Percentiles rank a stretch among this genome's conserved stretches.
phyloP scores from a whole-genome alignment of 1,140 invertebrate genomes.

The Drosophila oshimai region DNA sequence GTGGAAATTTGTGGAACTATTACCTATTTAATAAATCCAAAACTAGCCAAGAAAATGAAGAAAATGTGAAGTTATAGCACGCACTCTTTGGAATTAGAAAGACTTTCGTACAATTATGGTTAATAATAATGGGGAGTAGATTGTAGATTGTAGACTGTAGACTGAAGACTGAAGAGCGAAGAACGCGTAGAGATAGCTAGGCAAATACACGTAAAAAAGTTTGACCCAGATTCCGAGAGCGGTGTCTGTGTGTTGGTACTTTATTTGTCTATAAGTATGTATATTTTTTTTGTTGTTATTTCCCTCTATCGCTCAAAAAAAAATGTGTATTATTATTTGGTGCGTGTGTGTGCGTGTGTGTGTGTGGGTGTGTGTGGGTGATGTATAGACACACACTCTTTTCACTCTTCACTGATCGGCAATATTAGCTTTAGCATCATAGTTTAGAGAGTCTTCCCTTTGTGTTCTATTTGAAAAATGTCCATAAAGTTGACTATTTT shows the following conservation, averaged over 20 bases:
- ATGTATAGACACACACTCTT: neutral
- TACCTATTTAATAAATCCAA: neutral
- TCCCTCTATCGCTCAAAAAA: constrained; percentile 52
- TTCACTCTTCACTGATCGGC: neutral
- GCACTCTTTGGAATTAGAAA: neutral
- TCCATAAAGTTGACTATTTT: too few species aligned
- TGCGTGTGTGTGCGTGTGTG: neutral
- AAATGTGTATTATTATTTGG: constrained; percentile 39
- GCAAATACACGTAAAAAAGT: constrained; percentile 71
- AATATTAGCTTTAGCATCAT: constrained; percentile 1
- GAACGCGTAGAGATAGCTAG: constrained; percentile 38
- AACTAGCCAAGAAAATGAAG: neutral
- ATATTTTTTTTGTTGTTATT: constrained; percentile 36
- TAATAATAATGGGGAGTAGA: constrained; percentile 9
- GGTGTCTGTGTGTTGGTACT: constrained; percentile 36
- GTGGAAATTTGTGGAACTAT: too few species aligned
- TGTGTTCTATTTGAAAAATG: too few species aligned
- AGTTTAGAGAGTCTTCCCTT: too few species aligned
- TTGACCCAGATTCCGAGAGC: constrained; percentile 68
- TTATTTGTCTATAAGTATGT: constrained; percentile 57
- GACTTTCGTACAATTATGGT: constrained; percentile 17
- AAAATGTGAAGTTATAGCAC: neutral
- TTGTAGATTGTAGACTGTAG: neutral
- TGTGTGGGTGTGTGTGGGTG: neutral
- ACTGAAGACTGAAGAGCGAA: neutral